phyloP scores from a whole-genome alignment of 2,113 vertebrate species.

The Nyctibius bracteatus region DNA sequence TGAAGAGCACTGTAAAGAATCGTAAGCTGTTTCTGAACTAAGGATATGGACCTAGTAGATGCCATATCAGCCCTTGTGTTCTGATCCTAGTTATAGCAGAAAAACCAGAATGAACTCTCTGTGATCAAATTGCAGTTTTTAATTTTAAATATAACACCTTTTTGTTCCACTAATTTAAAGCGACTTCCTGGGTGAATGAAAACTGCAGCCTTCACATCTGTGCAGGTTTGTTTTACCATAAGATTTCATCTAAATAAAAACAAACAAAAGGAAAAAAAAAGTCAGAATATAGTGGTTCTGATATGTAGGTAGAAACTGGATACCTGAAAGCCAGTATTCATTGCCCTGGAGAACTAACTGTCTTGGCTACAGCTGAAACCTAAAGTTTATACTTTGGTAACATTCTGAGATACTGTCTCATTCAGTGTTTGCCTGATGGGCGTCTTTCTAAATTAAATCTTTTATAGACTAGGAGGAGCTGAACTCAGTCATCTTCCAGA shows the following conservation, averaged over 20 bases:
- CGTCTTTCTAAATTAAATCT: neutral
- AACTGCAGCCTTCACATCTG: neutral
- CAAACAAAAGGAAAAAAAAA: neutral
- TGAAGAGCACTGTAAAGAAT: conserved; percentile 4
- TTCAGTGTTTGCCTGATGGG: neutral
- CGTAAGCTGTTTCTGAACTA: neutral
- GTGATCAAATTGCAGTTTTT: neutral
- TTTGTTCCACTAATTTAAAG: neutral
- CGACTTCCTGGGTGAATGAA: neutral
- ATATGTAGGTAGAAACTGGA: neutral
- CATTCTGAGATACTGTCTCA: neutral
- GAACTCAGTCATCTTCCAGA: neutral
- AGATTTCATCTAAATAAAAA: neutral
- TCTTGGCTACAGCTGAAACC: neutral
- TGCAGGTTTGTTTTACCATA: neutral
- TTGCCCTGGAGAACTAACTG: neutral
- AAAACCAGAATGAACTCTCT: neutral
- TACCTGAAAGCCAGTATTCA: neutral
- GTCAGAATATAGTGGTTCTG: neutral
- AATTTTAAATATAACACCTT: neutral
- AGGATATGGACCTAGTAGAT: neutral
- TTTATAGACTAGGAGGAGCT: neutral
- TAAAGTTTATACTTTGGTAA: neutral
- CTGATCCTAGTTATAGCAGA: neutral
- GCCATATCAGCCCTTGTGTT: neutral